A percentile compares a stretch with the other conserved stretches of the same genome.
phyloP scores from a whole-genome alignment of 2,797 vertebrate species.

The Mycteria americana region DNA sequence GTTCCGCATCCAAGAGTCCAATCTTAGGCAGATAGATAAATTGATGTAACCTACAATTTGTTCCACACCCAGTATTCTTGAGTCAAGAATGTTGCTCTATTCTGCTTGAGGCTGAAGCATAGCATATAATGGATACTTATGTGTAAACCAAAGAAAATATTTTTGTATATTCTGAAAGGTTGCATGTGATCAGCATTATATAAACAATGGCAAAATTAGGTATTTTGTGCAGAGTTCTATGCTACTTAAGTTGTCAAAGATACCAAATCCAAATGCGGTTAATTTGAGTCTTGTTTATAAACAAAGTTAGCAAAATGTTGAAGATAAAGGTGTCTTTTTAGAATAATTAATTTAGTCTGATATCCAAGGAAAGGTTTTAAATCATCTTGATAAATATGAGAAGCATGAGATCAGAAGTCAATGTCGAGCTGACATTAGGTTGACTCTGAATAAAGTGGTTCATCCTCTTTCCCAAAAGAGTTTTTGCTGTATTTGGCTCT shows the following conservation, averaged over 20 bases:
- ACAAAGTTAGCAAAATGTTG: not conserved
- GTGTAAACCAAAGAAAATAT: not conserved
- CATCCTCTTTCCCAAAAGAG: not conserved
- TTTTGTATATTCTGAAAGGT: not conserved
- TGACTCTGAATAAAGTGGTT: not conserved
- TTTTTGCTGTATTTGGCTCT: not conserved
- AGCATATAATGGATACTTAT: not conserved
- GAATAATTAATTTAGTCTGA: not conserved
- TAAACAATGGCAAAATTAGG: not conserved
- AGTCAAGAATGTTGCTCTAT: not conserved
- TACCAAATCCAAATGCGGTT: not conserved
- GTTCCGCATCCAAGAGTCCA: not conserved
- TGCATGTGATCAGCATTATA: not conserved
- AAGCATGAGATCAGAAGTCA: not conserved
- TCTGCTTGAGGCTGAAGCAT: not conserved
- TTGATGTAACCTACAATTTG: not conserved
- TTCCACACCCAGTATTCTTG: not conserved
- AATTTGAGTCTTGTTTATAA: not conserved
- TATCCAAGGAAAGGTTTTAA: not conserved
- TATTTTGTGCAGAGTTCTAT: not conserved
- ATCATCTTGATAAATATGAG: not conserved
- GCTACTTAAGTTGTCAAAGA: not conserved
- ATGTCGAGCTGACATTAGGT: fast-evolving
- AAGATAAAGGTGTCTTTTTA: not conserved
- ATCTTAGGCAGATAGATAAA: not conserved